These are phyloP conservation scores for Heterochromis multidens DNA, from an alignment of 2,113 vertebrate genomes.

Conservation along the genomic window DNA sequence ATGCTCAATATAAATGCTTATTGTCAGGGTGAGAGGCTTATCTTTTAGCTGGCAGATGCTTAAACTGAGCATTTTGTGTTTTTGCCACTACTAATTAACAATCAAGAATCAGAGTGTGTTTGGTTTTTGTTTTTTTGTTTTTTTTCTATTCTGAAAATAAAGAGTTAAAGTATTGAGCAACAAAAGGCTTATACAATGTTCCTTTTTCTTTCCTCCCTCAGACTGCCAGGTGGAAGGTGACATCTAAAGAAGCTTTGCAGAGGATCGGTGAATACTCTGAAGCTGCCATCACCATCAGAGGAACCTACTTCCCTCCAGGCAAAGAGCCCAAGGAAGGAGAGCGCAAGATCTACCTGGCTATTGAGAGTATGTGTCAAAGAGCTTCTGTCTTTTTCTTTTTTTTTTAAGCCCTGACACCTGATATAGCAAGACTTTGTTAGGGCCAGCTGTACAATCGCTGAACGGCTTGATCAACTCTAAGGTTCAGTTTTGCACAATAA, in stretches of 20 bases:
- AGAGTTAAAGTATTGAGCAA: not conserved
- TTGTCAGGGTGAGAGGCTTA: fast-evolving
- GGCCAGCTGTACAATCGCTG: not conserved
- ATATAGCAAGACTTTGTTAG: not conserved
- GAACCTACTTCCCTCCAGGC: slow-evolving; percentile 97
- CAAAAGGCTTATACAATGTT: not conserved
- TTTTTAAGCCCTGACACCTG: not conserved
- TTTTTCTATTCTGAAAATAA: not conserved
- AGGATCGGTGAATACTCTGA: slow-evolving; percentile 99
- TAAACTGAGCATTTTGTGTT: not conserved
- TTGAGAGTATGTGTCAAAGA: slow-evolving; percentile 85
- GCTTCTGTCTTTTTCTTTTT: not conserved
- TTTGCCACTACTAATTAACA: not conserved
- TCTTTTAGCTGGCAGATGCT: not conserved
- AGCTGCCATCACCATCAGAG: slow-evolving; percentile 97
- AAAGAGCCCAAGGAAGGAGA: slow-evolving; percentile 99
- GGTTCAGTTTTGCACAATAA: not conserved
- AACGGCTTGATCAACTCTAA: not conserved
- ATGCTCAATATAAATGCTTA: not conserved
- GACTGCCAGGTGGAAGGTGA: slow-evolving; percentile 99
- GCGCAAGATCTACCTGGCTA: slow-evolving; percentile 97
- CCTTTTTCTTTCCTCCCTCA: slow-evolving; percentile 30
- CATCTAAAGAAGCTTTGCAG: slow-evolving; percentile 96
- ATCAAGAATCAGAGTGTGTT: not conserved
- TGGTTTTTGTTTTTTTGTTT: not conserved